Percentiles rank a stretch among this genome's conserved stretches.
Conservation (phyloP, 2,113 vertebrate genomes). For the Xenus cinereus region DNA sequence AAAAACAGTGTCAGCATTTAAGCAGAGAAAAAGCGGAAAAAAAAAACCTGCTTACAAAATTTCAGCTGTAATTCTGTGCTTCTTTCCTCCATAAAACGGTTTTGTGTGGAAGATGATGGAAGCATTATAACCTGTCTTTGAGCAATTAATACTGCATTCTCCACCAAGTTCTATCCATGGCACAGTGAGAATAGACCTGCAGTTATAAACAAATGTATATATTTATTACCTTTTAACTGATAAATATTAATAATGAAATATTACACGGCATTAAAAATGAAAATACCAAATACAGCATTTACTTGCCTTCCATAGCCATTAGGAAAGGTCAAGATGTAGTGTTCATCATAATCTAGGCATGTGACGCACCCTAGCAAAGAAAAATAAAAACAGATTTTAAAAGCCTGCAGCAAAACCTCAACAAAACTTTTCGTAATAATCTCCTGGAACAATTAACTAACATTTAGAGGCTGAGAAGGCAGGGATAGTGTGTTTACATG, state of each 20-base stretch:
- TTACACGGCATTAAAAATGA: not conserved
- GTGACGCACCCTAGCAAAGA: constrained; percentile 88
- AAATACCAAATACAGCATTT: not conserved
- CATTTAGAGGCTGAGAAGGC: not conserved
- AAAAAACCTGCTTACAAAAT: constrained; percentile 86
- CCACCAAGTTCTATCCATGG: constrained; percentile 99
- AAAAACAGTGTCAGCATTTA: not conserved
- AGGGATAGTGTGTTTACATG: not conserved
- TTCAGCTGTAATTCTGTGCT: constrained; percentile 97
- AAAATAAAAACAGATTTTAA: not conserved
- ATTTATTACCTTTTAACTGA: not conserved
- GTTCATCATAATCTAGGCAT: constrained; percentile 94
- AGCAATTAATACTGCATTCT: constrained; percentile 95
- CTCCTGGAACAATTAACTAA: not conserved
- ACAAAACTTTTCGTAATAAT: not conserved
- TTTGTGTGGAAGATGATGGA: constrained; percentile 97
- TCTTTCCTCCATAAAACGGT: constrained; percentile 98
- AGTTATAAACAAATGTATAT: not conserved
- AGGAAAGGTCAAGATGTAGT: constrained; percentile 97
- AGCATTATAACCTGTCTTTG: constrained; percentile 94
- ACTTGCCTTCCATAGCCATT: constrained; percentile 96
- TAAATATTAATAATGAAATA: not conserved
- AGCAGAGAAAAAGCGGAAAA: not conserved
- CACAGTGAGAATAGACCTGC: constrained; percentile 97
- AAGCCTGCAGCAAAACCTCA: not conserved